A percentile compares a stretch with the other conserved stretches of the same genome.
phyloP scores from a whole-genome alignment of 2,888 invertebrate species.

The Gryllus longicercus region DNA sequence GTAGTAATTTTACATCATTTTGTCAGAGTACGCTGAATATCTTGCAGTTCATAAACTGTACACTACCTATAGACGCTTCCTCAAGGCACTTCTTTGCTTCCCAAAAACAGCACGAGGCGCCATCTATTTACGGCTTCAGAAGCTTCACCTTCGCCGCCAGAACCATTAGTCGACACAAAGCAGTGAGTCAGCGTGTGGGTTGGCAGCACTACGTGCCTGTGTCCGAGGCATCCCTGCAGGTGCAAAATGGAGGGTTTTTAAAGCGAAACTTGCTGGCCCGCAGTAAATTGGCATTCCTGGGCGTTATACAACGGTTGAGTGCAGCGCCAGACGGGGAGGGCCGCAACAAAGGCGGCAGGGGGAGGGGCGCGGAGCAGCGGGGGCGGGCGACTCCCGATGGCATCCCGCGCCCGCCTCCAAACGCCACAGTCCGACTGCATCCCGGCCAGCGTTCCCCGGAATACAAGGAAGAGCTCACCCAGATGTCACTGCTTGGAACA shows the following conservation, averaged over 20 bases:
- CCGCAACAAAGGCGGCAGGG: not conserved
- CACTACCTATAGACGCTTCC: not conserved
- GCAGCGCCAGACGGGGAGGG: not conserved
- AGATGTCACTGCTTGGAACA: too few species aligned
- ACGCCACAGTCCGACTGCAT: too few species aligned
- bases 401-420: too few species aligned
- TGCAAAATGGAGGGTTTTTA: constrained; percentile 2
- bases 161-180: not conserved
- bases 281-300: constrained; percentile 17
- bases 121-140: not conserved
- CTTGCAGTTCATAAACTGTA: too few species aligned
- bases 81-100: not conserved
- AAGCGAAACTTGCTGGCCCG: not conserved
- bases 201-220: not conserved
- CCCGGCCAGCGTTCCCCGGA: too few species aligned
- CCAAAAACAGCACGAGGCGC: not conserved
- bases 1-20: too few species aligned
- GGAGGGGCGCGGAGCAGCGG: too few species aligned
- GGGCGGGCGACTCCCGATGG: too few species aligned
- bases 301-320: not conserved
- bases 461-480: too few species aligned
- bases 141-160: not conserved
- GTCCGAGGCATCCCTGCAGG: not conserved
- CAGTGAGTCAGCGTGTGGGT: constrained; percentile 9
- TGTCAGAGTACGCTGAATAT: too few species aligned